Percentiles rank a stretch among this genome's conserved stretches.
phyloP scores from a whole-genome alignment of 2,113 vertebrate genomes.

The Syrmaticus mikado region DNA sequence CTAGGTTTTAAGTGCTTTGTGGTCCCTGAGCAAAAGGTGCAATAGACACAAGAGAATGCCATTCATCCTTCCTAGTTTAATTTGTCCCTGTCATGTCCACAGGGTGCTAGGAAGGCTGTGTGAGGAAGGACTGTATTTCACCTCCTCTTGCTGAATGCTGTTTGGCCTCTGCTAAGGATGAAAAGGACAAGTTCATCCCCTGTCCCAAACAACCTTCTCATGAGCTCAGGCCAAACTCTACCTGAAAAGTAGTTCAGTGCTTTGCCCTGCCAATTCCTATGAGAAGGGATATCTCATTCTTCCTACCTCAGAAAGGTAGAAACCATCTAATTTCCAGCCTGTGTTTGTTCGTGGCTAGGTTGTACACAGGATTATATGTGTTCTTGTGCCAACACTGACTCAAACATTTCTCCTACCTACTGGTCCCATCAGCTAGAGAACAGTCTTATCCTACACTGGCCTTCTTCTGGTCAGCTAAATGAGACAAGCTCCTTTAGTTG shows the following conservation, averaged over 20 bases:
- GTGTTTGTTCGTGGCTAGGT: neutral
- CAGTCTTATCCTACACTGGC: neutral
- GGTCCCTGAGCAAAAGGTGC: neutral
- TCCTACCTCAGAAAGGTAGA: neutral
- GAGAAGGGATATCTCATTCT: neutral
- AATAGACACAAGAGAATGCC: neutral
- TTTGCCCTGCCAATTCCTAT: neutral
- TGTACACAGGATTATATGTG: neutral
- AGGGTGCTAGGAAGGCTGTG: neutral
- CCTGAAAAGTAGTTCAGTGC: neutral
- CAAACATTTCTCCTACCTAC: neutral
- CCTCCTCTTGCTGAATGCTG: neutral
- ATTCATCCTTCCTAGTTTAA: neutral
- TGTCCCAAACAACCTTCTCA: neutral
- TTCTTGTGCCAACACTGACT: neutral
- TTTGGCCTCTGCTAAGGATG: neutral
- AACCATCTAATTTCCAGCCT: neutral
- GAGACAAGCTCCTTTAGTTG: neutral
- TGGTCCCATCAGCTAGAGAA: neutral
- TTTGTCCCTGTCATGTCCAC: neutral
- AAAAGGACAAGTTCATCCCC: neutral
- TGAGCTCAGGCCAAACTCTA: neutral
- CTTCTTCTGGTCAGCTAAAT: neutral
- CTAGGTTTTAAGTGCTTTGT: neutral
- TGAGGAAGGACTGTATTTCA: neutral